phyloP scores from a whole-genome alignment of 2,888 invertebrate genomes.

The Apodemia mormo region DNA sequence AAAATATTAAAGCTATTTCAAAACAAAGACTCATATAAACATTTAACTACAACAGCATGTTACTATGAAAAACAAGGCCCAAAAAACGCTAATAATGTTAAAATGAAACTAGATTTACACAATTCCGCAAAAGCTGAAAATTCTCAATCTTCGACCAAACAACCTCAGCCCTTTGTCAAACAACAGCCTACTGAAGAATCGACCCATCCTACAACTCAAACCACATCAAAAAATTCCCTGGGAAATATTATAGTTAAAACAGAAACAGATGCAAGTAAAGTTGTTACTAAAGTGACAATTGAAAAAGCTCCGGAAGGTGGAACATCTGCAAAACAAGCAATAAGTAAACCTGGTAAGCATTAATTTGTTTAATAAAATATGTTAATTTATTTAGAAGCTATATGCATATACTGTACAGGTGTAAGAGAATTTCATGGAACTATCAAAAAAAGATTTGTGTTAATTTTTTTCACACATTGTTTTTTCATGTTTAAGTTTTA shows the following conservation, averaged over 20 bases:
- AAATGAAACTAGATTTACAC: background rate
- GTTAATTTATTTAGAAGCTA: too few species aligned
- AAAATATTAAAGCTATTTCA: slow-evolving; percentile 37
- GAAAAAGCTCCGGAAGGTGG: slow-evolving; percentile 49
- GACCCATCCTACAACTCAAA: background rate
- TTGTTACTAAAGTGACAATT: slow-evolving; percentile 73
- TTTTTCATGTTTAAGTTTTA: too few species aligned
- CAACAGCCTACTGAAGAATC: slow-evolving; percentile 31
- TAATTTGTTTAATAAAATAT: background rate
- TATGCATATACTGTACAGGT: too few species aligned
- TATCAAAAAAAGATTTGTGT: too few species aligned
- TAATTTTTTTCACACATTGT: too few species aligned
- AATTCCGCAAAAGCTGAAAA: slow-evolving; percentile 26
- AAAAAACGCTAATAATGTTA: slow-evolving; percentile 42
- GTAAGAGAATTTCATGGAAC: too few species aligned
- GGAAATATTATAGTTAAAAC: slow-evolving; percentile 69
- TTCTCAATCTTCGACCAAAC: slow-evolving; percentile 50
- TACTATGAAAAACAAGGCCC: slow-evolving; percentile 52
- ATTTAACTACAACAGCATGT: slow-evolving; percentile 52
- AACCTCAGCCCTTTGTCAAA: slow-evolving; percentile 39
- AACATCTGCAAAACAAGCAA: slow-evolving; percentile 36
- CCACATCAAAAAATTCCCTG: slow-evolving; percentile 44
- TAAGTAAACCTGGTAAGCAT: slow-evolving; percentile 46
- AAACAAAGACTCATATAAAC: slow-evolving; percentile 46
- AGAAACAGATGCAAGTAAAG: slow-evolving; percentile 59